Evolutionary conservation across 1,140 invertebrate genomes (phyloP), one percentile per base, ranked within the genome.

Genomic region (Halesus radiatus): DNA sequence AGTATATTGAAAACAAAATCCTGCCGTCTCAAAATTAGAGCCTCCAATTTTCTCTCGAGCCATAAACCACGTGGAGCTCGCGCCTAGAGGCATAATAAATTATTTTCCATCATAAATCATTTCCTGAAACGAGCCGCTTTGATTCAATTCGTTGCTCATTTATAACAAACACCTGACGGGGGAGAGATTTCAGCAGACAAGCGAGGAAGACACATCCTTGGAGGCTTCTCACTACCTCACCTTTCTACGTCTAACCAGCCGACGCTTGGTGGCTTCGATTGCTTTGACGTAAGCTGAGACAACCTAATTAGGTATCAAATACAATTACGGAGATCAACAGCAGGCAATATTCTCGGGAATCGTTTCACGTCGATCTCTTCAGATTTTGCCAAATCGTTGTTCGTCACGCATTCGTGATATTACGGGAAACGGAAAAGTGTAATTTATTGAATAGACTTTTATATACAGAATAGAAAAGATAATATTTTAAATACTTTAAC

Each of bases 91-190:
- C 56, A 54, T 81, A 70, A 81, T 81, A 79, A 81, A 81, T 81
- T 81, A 81, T 74, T 81, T 66, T 66, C 22, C 70, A 79, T 68
- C 80, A 81, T 81, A 81, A 81, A 81, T 81, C 80, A 81, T 79
- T 79, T 64, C 37, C 18, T 74, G 66, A 78, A 81, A 79, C 60
- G 80, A 60, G 70, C 37, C 76, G 72, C 76, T 81, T 81, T 81
- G 80, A 81, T 79, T 81, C 80, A 81, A 81, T 81, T 79, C 80
- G 52, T 68, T 56, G 22, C 76, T 81, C 80, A 79, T 81, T 81
- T 81, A 81, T 81, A 79, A 81, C 76, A 79, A 75, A 79, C 76
- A 79, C 80, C 80, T 81, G 77, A 81, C 80, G 78, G 45, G 53
- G n/a, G 76, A 45, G 76, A 81, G 60, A 78, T 78, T 81, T 78